Base-by-base conservation (phyloP, 2,113 vertebrate species). In the Phyllopteryx taeniolatus region DNA sequence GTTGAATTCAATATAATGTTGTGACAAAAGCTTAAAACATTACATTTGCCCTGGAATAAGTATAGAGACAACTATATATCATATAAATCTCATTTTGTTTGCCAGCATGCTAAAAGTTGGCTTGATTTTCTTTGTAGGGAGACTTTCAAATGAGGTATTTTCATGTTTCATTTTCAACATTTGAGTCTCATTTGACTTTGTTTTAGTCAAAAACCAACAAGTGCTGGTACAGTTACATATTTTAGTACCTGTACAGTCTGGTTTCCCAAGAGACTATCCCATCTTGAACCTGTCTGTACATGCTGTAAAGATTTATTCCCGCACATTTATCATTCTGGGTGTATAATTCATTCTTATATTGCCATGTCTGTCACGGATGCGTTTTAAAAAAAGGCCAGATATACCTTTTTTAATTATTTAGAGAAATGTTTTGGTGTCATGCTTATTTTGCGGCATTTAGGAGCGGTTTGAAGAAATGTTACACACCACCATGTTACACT, bases 341-440 rank as follows among this genome's bases (percentile, higher is more conserved):
- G 51, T 15, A 57, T 43, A 8, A 47, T 47, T 33, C 17, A 51
- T 54, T 67, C 22, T 65, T 66, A 43, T 70, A 44, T 72, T 27
- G 3, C 0, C 20, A 22, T 2, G 22, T 27, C 44, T 2, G 22
- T 39, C 35, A 42, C 14, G 2, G 15, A 43, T 39, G 5, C 19
- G 62, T 59, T 6, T 35, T 2, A 0, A 61, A 68, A 72, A 76
- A 43, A 33, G 39, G 42, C 22, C 13, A 14, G 61, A 43, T 70
- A 66, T 70, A 5, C 51, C 49, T 22, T 60, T 73, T 67, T 49
- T 13, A 5, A 70, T 56, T 70, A 20, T 2, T 57, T 39, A 59
- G 73, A 47, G 73, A 78, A 57, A 77, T 65, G 61, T 66, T 57
- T 74, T 66, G 6, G 1, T 69, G 17, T 12, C 2, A 13, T 53